phyloP scores from a whole-genome alignment of 2,113 vertebrate genomes.

The Indicator indicator region DNA sequence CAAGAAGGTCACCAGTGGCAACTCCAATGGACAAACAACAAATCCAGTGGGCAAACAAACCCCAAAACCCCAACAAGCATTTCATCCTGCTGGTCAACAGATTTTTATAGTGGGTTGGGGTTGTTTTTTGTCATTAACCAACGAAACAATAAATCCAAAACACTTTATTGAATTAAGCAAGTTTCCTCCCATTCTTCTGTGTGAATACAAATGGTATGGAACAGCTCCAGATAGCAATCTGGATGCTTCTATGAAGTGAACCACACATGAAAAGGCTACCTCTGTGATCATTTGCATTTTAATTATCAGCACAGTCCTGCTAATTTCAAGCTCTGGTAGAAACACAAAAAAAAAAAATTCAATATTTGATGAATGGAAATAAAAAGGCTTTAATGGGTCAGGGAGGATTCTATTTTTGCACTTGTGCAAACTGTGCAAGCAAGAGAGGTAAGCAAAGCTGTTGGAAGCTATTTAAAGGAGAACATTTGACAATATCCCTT shows the following conservation, averaged over 20 bases:
- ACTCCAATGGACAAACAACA: too few species aligned
- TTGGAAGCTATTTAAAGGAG: background rate
- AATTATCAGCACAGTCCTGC: constrained; percentile 27
- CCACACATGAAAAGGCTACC: background rate
- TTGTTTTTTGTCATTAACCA: background rate
- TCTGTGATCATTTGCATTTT: constrained; percentile 4
- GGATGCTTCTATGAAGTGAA: background rate
- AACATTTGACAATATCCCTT: background rate
- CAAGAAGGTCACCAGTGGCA: too few species aligned
- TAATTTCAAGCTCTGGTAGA: constrained; percentile 39
- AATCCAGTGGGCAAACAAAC: too few species aligned
- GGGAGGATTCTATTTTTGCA: background rate
- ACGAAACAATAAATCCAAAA: background rate
- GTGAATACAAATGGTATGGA: accelerated
- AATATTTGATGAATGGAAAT: constrained; percentile 19
- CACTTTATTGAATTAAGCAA: background rate
- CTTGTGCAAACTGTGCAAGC: background rate
- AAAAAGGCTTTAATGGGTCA: background rate
- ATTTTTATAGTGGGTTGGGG: too few species aligned
- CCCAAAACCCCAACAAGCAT: too few species aligned
- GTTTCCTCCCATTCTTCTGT: background rate
- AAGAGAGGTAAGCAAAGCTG: background rate
- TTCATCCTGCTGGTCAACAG: background rate
- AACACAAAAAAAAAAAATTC: background rate
- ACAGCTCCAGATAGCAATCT: background rate